Conservation (phyloP, 2,888 invertebrate species). For the Synergus gifuensis region DNA sequence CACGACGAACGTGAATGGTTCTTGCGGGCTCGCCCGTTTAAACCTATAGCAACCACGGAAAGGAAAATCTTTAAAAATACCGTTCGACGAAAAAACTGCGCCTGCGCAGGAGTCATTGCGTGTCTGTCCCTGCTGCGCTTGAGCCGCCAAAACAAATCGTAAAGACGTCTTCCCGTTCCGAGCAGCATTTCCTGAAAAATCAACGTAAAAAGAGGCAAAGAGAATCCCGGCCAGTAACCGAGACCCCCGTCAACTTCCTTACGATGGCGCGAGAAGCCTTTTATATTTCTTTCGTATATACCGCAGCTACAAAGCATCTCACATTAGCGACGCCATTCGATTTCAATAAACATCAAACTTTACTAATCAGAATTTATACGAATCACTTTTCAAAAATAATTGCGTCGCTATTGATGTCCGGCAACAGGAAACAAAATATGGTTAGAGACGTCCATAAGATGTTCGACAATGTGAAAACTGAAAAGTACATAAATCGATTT, state of each 20-base stretch:
- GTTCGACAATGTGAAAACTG: no score
- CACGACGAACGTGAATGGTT: conserved; percentile 52
- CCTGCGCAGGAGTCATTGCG: conserved; percentile 61
- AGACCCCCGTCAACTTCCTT: conserved; percentile 40
- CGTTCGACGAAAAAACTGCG: conserved; percentile 72
- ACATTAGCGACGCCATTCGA: not conserved
- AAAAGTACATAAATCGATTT: not conserved
- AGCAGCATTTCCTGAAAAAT: conserved; percentile 62
- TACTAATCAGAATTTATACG: no score
- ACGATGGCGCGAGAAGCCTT: conserved; percentile 28
- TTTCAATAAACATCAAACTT: not conserved
- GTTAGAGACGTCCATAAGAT: no score
- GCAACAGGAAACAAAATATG: no score
- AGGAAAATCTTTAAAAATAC: conserved; percentile 75
- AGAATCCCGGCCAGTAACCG: conserved; percentile 42
- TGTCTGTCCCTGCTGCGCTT: conserved; percentile 49
- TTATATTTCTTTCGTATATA: conserved; percentile 13
- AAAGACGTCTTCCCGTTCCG: conserved; percentile 65
- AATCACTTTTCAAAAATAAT: no score
- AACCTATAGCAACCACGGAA: conserved; percentile 63
- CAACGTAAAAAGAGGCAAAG: conserved; percentile 23
- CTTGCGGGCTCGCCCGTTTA: conserved; percentile 62
- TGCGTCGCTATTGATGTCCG: no score
- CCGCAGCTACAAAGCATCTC: not conserved
- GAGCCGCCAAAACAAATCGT: conserved; percentile 74